Evolutionary conservation across 2,888 invertebrate species (phyloP).

Genomic region (Archips crataeganus): DNA sequence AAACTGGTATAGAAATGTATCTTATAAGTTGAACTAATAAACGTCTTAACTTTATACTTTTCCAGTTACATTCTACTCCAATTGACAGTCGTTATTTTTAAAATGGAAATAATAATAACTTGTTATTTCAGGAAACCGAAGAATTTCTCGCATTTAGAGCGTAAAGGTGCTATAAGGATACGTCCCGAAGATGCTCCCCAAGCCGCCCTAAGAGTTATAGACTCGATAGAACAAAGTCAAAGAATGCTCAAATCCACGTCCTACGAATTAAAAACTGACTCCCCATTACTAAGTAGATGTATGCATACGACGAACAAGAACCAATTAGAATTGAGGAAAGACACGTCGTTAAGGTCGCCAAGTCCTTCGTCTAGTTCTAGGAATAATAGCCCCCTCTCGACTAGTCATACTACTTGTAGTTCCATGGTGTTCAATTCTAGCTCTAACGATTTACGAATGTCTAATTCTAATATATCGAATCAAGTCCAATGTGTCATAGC

Average conservation of each 20-base stretch:
- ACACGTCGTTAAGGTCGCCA: conserved; percentile 74
- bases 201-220: conserved; percentile 79
- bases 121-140: conserved; percentile 32
- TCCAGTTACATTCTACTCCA: no score
- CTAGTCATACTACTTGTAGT: conserved; percentile 83
- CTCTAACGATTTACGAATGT: conserved; percentile 81
- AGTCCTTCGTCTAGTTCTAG: conserved; percentile 82
- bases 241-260: conserved; percentile 81
- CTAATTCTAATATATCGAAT: conserved; percentile 79
- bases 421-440: conserved; percentile 85
- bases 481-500: conserved; percentile 84
- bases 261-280: conserved; percentile 79
- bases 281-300: conserved; percentile 71
- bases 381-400: conserved; percentile 79
- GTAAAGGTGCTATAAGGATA: conserved; percentile 80
- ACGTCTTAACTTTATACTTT: no score
- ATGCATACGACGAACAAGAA: conserved; percentile 69
- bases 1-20: no score
- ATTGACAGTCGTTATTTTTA: no score
- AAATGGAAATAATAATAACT: not conserved
- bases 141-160: conserved; percentile 67
- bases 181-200: conserved; percentile 80
- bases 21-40: no score
- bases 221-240: conserved; percentile 82
- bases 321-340: conserved; percentile 77